Evolutionary conservation across 2,797 vertebrate genomes (phyloP), one percentile per base, ranked within the genome.

Genomic region (Falco cherrug): DNA sequence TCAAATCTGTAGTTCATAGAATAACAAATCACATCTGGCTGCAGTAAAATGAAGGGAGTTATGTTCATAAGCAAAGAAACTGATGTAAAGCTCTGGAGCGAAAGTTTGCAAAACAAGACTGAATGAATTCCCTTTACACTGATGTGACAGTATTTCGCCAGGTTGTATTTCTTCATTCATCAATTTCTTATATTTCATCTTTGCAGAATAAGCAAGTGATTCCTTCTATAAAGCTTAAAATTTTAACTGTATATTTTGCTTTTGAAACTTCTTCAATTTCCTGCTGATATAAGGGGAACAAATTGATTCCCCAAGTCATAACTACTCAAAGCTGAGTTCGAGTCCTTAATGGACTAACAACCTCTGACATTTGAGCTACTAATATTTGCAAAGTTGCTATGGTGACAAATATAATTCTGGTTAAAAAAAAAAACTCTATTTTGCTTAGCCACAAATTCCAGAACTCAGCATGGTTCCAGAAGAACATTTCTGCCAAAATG

Each of bases 381-480:
- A 79, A 11, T 81, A 59, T 90, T 96, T 94, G 31, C 83, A 65
- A 57, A 85, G 95, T 98, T 97, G 89, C 97, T 96, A 96, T 97
- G 87, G 96, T 93, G 64, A 98, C 63, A 77, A 84, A 78, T 53
- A 54, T 67, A 85, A 54, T 84, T 91, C 54, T 88, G 54, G 56
- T 90, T 87, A 78, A 94, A 96, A 92, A 70, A 59, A 6, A 29
- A 89, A 88, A 10, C 91, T 83, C 63, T 96, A 16, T 84, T 94
- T 95, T 91, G 48, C 89, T 97, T 95, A 97, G 93, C 71, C 60
- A 84, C 63, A 96, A 94, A 95, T 93, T 97, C 69, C 79, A 96
- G 94, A 94, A 76, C 33, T 84, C 63, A 91, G 24, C 45, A 48
- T 61, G 26, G 16, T 92, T 93, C 31, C 21, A 59, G 65, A 77